These are phyloP conservation scores for Rugalucina vietnamica DNA, from an alignment of 2,888 invertebrate genomes.

Conservation along the genomic window DNA sequence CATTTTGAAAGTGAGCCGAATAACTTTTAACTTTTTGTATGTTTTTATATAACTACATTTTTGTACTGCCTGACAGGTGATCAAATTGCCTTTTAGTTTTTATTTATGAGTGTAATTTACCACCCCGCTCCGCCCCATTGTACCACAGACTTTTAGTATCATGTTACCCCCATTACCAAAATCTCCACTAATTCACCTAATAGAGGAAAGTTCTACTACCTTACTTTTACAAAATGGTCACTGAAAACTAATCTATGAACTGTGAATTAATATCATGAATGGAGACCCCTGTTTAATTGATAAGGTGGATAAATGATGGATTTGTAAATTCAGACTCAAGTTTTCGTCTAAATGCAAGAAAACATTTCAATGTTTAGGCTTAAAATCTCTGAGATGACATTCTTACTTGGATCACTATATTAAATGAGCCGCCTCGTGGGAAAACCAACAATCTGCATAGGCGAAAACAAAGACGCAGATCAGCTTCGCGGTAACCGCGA, in stretches of 20 bases:
- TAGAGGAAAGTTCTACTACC: neutral
- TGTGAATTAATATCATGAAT: conserved; percentile 1
- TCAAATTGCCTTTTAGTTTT: conserved; percentile 1
- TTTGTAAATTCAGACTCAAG: conserved; percentile 5
- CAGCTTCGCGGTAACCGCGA: too few species aligned
- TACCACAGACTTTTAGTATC: neutral
- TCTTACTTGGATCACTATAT: neutral
- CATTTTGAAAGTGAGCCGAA: neutral
- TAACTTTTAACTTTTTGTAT: neutral
- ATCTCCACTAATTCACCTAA: neutral
- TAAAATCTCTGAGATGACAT: neutral
- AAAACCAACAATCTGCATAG: too few species aligned
- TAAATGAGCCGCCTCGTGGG: too few species aligned
- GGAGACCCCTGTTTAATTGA: neutral
- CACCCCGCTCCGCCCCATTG: conserved; percentile 4
- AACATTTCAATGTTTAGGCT: neutral
- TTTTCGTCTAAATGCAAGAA: neutral
- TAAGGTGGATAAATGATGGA: conserved; percentile 1
- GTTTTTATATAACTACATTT: neutral
- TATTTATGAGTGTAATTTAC: conserved; percentile 5
- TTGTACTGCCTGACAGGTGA: neutral
- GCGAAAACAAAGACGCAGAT: too few species aligned
- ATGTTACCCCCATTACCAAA: neutral
- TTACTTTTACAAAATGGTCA: conserved; percentile 8
- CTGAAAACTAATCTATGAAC: neutral